phyloP scores from a whole-genome alignment of 2,797 vertebrate species.

The Aulostomus chinensis region DNA sequence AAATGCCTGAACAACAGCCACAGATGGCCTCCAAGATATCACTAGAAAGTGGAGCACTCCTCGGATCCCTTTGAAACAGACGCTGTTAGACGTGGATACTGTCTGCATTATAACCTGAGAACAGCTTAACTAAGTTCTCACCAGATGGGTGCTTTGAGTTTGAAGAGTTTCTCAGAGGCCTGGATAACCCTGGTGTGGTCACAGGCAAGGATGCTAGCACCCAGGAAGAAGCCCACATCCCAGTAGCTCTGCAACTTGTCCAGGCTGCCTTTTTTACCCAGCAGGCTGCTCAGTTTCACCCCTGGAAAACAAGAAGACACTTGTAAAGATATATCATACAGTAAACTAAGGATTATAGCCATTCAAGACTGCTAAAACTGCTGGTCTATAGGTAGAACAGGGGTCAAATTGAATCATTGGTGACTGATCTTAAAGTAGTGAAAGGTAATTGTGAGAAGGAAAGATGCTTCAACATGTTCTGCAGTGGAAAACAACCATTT shows the following conservation, averaged over 20 bases:
- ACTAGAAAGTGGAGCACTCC: conserved; percentile 16
- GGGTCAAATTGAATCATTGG: not conserved
- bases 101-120: not conserved
- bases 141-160: conserved; percentile 95
- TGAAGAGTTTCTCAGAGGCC: conserved; percentile 98
- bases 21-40: conserved; percentile 38
- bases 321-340: not conserved
- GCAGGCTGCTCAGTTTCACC: conserved; percentile 97
- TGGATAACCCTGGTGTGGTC: conserved; percentile 94
- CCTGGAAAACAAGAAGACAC: conserved; percentile 74
- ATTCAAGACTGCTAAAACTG: not conserved
- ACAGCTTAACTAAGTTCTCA: conserved; percentile 63
- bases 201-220: conserved; percentile 94
- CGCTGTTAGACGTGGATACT: not conserved
- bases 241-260: conserved; percentile 98
- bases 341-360: not conserved
- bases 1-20: conserved; percentile 20
- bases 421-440: not conserved
- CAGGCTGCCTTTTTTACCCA: conserved; percentile 96
- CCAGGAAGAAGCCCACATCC: conserved; percentile 98
- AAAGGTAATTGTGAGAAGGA: not conserved
- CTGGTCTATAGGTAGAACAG: not conserved
- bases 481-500: not conserved
- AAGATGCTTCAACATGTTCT: conserved; percentile 17
- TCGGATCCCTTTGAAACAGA: conserved; percentile 7